A percentile compares a stretch with the other conserved stretches of the same genome.
phyloP scores from a whole-genome alignment of 2,888 invertebrate species.

The Sinhomidia bicolor region DNA sequence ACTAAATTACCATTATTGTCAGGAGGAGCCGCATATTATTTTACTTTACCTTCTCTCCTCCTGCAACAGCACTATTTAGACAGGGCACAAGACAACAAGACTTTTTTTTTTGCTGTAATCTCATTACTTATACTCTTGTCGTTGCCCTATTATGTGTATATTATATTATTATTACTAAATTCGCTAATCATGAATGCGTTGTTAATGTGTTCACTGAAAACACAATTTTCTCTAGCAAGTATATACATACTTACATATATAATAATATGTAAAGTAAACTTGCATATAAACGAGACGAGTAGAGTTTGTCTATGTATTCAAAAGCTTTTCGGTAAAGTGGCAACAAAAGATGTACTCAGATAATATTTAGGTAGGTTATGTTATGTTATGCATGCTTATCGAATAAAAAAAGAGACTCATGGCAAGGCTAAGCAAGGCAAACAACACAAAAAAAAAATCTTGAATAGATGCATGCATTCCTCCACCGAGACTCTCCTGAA shows the following conservation, averaged over 20 bases:
- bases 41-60: not conserved
- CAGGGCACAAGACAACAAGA: not conserved
- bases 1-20: not conserved
- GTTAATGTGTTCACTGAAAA: conserved; percentile 51
- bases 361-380: conserved; percentile 45
- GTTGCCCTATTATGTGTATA: not conserved
- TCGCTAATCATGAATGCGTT: conserved; percentile 57
- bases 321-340: conserved; percentile 23
- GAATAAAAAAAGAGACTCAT: conserved; percentile 32
- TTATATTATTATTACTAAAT: conserved; percentile 28
- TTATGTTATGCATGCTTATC: conserved; percentile 51
- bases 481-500: not conserved
- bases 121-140: conserved; percentile 50
- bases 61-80: not conserved
- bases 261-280: no score
- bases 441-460: conserved; percentile 59
- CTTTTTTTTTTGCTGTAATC: conserved; percentile 55
- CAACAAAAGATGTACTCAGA: not conserved
- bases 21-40: not conserved
- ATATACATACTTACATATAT: no score
- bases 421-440: conserved; percentile 54
- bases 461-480: not conserved
- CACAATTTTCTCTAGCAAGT: conserved; percentile 26
- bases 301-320: not conserved
- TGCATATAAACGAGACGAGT: conserved; percentile 38